Evolutionary conservation across 1,140 invertebrate genomes (phyloP), one percentile per base, ranked within the genome.

Genomic region (Megathymus violae): DNA sequence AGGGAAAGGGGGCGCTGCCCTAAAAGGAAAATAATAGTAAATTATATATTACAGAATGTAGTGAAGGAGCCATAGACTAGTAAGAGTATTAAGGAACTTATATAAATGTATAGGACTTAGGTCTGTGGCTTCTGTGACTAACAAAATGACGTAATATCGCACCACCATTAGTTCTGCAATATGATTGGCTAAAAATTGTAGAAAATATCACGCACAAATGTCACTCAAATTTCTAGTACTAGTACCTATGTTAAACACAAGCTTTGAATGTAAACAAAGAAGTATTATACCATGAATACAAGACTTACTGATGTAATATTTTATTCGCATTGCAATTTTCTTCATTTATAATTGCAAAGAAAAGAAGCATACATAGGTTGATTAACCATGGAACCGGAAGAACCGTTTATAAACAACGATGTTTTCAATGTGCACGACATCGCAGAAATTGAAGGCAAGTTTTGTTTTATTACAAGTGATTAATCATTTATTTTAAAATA

Each of bases 341-440:
- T 40, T 4, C 31, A 19, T 44, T 62, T 31, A 16, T 68, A n/a
- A 14, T 44, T 54, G 17, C 41, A 47, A 63, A 44, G 22, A 63
- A 64, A 58, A 48, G 13, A 17, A 44, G 47, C 16, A 43, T 36
- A 22, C 74, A 40, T 34, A 11, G n/a, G 9, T 22, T 13, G 40
- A 17, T 17, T 5, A 16, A 10, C 14, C 19, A 90, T 90, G 85
- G 88, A 89, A 17, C 51, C 67, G 31, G 80, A 82, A 4, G 85
- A 89, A 58, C 63, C 76, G n/a, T 82, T 90, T 58, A 72, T 88
- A 40, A 88, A 80, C 74, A 77, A 80, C 17, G 80, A 89, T 58
- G 76, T 82, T 13, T 90, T 89, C 66, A 85, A 90, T 69, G 71
- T 84, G 25, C 69, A 82, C 41, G 88, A 90, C 52, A 90, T 90